Evolutionary conservation across 2,113 vertebrate species (phyloP), one percentile per base, ranked within the genome.

Genomic region (Astur gentilis): DNA sequence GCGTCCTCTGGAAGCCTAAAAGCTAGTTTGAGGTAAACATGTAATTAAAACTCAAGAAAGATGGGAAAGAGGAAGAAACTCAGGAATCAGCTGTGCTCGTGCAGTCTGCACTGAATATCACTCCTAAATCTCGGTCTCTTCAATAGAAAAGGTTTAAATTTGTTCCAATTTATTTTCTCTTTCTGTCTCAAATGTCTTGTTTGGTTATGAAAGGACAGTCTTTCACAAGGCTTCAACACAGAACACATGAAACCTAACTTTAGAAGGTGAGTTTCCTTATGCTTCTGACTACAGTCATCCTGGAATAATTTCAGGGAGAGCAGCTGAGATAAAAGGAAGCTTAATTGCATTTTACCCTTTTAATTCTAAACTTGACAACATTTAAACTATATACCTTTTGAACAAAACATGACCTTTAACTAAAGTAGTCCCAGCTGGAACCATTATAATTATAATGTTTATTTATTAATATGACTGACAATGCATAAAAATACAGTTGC

Each of bases 381-480:
- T 79, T 73, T 88, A 80, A 88, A 70, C 54, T 62, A 32, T 10
- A 29, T 29, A 73, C 8, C 9, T 93, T 88, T 83, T 83, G n/a
- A 86, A 92, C 36, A 92, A 67, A 91, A 66, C n/a, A 70, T 78
- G 45, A 77, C 45, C 79, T 90, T 96, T 88, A 86, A 69, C 45
- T 75, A 66, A 82, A 94, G 7, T 36, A 93, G 58, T 92, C 49
- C 27, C 75, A 83, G 29, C 13, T 90, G 76, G 60, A 81, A 54
- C 4, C 8, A 75, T 93, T 89, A 44, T 67, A 76, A 90, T 90
- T 62, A 50, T 54, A 87, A 42, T 29, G 31, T 2, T 95, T 97
- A 94, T 92, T 97, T 96, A 82, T 84, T 95, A 94, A 90, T 91
- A 90, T 38, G n/a, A 57, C 60, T 76, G 83, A 66, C 49, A 94